phyloP scores from a whole-genome alignment of 2,113 vertebrate species.

The Sterrhoptilus dennistouni region DNA sequence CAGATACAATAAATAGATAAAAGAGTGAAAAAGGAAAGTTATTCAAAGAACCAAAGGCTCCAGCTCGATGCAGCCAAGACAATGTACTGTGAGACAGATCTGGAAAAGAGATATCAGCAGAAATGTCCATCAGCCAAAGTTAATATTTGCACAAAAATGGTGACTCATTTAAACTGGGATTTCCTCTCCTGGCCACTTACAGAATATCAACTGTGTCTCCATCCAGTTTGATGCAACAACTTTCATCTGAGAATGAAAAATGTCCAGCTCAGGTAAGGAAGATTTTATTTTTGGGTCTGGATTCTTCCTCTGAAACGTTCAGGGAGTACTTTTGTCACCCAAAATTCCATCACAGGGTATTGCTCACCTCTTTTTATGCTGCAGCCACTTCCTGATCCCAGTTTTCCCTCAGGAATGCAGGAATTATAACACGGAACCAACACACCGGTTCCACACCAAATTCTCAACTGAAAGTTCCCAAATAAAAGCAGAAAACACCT shows the following conservation, averaged over 20 bases:
- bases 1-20: conserved; percentile 41
- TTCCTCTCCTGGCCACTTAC: conserved; percentile 69
- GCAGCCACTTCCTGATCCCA: background rate
- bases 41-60: conserved; percentile 12
- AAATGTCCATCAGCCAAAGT: conserved; percentile 75
- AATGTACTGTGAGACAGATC: conserved; percentile 62
- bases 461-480: background rate
- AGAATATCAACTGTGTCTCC: conserved; percentile 52
- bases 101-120: conserved; percentile 79
- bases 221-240: conserved; percentile 51
- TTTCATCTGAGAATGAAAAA: conserved; percentile 40
- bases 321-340: background rate
- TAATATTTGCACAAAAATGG: conserved; percentile 85
- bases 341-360: background rate
- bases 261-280: background rate
- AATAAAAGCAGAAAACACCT: background rate
- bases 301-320: background rate
- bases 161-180: conserved; percentile 79
- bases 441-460: accelerated
- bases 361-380: background rate
- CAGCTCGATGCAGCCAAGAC: background rate
- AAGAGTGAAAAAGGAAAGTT: conserved; percentile 32
- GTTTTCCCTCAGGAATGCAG: background rate
- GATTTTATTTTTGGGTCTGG: background rate
- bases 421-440: background rate